phyloP scores from a whole-genome alignment of 2,113 vertebrate genomes.

The Ceuthmochares aereus region DNA sequence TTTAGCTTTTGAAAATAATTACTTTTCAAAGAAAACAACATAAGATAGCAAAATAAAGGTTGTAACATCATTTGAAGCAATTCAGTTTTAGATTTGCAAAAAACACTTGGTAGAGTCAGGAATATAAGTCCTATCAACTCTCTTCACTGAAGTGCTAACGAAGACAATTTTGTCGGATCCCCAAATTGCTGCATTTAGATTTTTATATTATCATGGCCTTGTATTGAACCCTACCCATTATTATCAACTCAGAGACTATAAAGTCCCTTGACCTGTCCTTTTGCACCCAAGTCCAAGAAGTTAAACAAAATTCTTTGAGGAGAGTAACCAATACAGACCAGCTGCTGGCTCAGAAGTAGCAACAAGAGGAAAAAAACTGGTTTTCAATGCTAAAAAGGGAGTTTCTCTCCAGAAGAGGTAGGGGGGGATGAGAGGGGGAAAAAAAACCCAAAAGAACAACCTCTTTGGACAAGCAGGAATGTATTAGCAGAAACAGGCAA shows the following conservation, averaged over 20 bases:
- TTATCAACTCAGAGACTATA: too few relatives aligned
- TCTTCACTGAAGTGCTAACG: neutral
- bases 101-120: neutral
- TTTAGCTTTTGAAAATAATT: neutral
- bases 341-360: neutral
- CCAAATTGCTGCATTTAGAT: neutral
- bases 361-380: neutral
- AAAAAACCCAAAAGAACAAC: too few relatives aligned
- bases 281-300: neutral
- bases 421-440: neutral
- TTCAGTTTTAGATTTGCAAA: neutral
- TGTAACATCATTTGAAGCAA: neutral
- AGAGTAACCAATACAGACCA: neutral
- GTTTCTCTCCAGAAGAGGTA: neutral
- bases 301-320: neutral
- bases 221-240: neutral
- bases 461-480: too few relatives aligned
- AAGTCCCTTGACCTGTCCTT: rapidly evolving
- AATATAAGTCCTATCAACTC: neutral
- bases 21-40: neutral
- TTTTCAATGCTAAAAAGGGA: neutral
- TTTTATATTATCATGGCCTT: neutral
- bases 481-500: neutral
- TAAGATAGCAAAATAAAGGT: neutral
- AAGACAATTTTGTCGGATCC: neutral